Conservation (phyloP, 2,888 invertebrate species). For the Micoletzkya japonica region DNA sequence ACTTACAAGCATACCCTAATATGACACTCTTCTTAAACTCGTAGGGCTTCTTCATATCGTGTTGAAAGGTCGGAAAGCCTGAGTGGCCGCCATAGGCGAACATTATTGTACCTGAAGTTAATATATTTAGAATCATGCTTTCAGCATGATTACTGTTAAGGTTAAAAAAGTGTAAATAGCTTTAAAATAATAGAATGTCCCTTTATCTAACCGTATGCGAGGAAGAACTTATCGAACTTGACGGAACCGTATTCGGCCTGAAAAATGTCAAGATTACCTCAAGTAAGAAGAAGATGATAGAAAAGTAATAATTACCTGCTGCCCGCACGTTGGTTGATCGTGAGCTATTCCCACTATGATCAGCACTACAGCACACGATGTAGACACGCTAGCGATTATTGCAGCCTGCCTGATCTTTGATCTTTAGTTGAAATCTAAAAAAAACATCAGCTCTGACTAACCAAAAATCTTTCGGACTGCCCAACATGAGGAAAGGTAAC, state of each 20-base stretch:
- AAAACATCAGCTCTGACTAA: neutral
- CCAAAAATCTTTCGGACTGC: slow-evolving; percentile 47
- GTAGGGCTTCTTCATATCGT: slow-evolving; percentile 25
- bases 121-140: neutral
- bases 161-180: no score
- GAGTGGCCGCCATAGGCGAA: slow-evolving; percentile 28
- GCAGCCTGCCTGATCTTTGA: slow-evolving; percentile 10
- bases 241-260: slow-evolving; percentile 67
- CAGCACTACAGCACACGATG: slow-evolving; percentile 5
- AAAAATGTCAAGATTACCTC: neutral
- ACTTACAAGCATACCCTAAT: slow-evolving; percentile 15
- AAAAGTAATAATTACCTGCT: neutral
- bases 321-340: slow-evolving; percentile 4
- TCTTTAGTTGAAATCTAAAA: neutral
- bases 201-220: slow-evolving; percentile 74
- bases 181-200: no score
- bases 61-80: slow-evolving; percentile 25
- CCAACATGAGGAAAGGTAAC: slow-evolving; percentile 39
- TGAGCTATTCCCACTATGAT: slow-evolving; percentile 12
- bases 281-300: neutral
- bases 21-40: slow-evolving; percentile 19
- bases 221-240: slow-evolving; percentile 73
- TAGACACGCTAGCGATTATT: slow-evolving; percentile 3
- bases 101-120: slow-evolving; percentile 28
- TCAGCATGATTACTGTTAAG: no score